Conservation (phyloP, 2,888 invertebrate species). For the Drosophila mettleri region DNA sequence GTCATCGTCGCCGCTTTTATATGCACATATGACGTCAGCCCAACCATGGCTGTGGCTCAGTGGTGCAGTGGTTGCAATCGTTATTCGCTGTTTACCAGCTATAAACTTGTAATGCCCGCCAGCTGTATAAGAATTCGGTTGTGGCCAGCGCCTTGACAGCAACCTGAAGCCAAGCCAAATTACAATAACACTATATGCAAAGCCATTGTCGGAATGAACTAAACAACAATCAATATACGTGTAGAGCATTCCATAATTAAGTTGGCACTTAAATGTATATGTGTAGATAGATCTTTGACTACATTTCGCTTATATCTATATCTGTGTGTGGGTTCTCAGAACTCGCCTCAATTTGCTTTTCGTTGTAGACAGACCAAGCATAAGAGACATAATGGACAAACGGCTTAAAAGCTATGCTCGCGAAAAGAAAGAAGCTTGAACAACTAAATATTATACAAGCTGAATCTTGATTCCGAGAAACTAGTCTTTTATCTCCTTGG, state of each 20-base stretch:
- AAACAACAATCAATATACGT: conserved; percentile 28
- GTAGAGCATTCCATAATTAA: conserved; percentile 45
- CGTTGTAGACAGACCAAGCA: neutral
- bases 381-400: neutral
- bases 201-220: conserved; percentile 35
- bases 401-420: neutral
- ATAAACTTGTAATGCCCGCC: conserved; percentile 74
- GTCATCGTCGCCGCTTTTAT: conserved; percentile 75
- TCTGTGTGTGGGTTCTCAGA: conserved; percentile 5
- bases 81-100: conserved; percentile 46
- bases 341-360: conserved; percentile 9
- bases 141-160: conserved; percentile 52
- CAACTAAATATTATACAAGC: too few species aligned
- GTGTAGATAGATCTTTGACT: neutral
- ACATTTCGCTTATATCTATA: neutral
- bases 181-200: conserved; percentile 8
- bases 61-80: conserved; percentile 40
- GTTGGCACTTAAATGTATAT: conserved; percentile 27
- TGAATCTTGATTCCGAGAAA: too few species aligned
- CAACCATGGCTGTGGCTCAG: conserved; percentile 69
- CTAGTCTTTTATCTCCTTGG: too few species aligned
- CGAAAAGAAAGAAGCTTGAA: too few species aligned
- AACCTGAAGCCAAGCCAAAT: conserved; percentile 34
- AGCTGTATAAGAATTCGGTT: conserved; percentile 63
- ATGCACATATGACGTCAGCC: conserved; percentile 72